Percentiles rank a stretch among this genome's conserved stretches.
phyloP scores from a whole-genome alignment of 1,140 invertebrate genomes.

The Oncopodura yosiiana region DNA sequence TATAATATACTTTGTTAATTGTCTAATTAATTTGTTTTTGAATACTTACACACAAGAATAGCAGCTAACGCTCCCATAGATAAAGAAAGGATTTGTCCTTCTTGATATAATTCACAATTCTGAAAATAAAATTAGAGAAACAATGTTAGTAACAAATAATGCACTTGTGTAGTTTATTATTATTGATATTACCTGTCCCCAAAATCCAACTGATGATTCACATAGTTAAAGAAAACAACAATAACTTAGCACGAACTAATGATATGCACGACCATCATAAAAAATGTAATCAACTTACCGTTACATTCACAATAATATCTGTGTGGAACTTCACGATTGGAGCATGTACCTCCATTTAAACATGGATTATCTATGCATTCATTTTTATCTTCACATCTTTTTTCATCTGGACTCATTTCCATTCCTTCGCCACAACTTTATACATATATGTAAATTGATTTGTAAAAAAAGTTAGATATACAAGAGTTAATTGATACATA shows the following conservation, averaged over 20 bases:
- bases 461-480: too few relatives aligned
- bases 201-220: too few relatives aligned
- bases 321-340: constrained; percentile 74
- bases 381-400: constrained; percentile 86
- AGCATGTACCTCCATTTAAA: constrained; percentile 71
- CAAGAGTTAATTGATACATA: too few relatives aligned
- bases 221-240: too few relatives aligned
- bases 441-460: neutral
- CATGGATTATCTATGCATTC: constrained; percentile 87
- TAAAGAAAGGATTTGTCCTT: constrained; percentile 81
- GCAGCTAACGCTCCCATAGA: constrained; percentile 87
- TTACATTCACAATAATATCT: constrained; percentile 64
- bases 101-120: constrained; percentile 84
- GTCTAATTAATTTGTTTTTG: too few relatives aligned
- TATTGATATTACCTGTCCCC: too few relatives aligned
- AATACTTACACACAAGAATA: constrained; percentile 88
- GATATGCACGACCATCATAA: too few relatives aligned
- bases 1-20: too few relatives aligned
- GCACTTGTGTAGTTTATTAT: too few relatives aligned
- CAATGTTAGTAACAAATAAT: too few relatives aligned
- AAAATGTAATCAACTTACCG: constrained; percentile 35
- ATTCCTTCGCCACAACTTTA: constrained; percentile 80
- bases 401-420: constrained; percentile 73
- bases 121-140: too few relatives aligned
- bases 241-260: too few relatives aligned